These are phyloP conservation scores for Diglossa brunneiventris DNA, from an alignment of 2,113 vertebrate genomes.

Conservation along the genomic window DNA sequence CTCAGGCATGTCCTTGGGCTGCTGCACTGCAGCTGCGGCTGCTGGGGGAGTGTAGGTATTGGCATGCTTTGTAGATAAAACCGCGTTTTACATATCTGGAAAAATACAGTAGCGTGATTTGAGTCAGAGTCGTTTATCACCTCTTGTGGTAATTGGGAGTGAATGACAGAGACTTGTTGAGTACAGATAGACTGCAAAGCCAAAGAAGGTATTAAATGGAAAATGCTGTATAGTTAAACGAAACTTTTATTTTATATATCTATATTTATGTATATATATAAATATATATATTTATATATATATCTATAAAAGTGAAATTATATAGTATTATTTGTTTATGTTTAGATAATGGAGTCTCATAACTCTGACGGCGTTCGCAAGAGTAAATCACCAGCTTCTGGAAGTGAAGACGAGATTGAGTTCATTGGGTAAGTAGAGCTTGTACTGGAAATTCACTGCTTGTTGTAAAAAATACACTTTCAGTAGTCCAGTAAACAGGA, in stretches of 20 bases:
- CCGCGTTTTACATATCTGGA: fast-evolving
- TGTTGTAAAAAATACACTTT: neutral
- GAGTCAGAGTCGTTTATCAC: fast-evolving
- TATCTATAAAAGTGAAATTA: fast-evolving
- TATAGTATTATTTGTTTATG: neutral
- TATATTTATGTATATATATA: too few species aligned
- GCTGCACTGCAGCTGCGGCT: neutral
- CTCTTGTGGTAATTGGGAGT: fast-evolving
- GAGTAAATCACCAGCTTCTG: neutral
- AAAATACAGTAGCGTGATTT: fast-evolving
- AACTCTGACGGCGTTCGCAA: neutral
- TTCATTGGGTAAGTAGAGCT: slow-evolving; percentile 72
- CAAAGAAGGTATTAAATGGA: neutral
- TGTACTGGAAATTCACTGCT: neutral
- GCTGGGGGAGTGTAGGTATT: neutral
- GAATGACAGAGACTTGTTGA: neutral
- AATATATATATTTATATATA: too few species aligned
- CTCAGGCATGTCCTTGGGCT: fast-evolving
- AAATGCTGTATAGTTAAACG: neutral
- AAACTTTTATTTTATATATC: too few species aligned
- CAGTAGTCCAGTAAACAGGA: neutral
- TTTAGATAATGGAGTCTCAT: slow-evolving; percentile 60
- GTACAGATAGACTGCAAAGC: neutral
- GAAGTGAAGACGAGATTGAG: slow-evolving; percentile 76
- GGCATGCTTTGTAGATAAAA: neutral